These are phyloP conservation scores for Diceros bicornis DNA, from an alignment of 2,797 vertebrate species.

Conservation along the genomic window DNA sequence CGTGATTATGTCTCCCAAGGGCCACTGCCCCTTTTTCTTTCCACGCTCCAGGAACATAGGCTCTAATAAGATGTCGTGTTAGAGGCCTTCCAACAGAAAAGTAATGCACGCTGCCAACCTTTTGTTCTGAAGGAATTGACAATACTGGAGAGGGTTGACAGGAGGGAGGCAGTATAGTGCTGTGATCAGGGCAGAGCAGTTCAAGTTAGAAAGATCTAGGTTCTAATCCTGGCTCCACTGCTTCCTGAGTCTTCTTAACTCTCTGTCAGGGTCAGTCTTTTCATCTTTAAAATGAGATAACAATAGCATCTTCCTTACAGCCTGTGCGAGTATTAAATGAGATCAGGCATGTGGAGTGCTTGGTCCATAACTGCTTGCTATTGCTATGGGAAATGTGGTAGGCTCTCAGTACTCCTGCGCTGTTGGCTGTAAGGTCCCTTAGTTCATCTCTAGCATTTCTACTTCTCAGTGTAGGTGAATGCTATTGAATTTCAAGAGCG, in stretches of 20 bases:
- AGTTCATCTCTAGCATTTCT: slow-evolving; percentile 28
- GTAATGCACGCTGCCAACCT: background rate
- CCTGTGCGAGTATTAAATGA: background rate
- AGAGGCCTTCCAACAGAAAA: background rate
- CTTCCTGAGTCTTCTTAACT: background rate
- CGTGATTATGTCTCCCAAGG: background rate
- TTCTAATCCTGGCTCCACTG: background rate
- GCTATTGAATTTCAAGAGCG: slow-evolving; percentile 50
- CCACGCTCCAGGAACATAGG: background rate
- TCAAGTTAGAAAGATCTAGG: background rate
- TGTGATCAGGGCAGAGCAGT: background rate
- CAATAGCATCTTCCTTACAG: background rate
- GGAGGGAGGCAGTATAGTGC: background rate
- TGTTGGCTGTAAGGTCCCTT: background rate
- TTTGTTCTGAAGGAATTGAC: background rate
- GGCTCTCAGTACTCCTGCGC: background rate
- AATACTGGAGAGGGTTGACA: background rate
- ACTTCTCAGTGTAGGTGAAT: slow-evolving; percentile 15
- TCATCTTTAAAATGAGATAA: slow-evolving; percentile 9
- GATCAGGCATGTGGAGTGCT: background rate
- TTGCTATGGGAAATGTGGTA: background rate
- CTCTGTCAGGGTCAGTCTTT: background rate
- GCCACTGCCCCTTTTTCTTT: background rate
- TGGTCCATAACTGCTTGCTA: background rate
- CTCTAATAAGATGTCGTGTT: background rate